Evolutionary conservation across 2,113 vertebrate genomes (phyloP).

Genomic region (Catagonus wagneri): DNA sequence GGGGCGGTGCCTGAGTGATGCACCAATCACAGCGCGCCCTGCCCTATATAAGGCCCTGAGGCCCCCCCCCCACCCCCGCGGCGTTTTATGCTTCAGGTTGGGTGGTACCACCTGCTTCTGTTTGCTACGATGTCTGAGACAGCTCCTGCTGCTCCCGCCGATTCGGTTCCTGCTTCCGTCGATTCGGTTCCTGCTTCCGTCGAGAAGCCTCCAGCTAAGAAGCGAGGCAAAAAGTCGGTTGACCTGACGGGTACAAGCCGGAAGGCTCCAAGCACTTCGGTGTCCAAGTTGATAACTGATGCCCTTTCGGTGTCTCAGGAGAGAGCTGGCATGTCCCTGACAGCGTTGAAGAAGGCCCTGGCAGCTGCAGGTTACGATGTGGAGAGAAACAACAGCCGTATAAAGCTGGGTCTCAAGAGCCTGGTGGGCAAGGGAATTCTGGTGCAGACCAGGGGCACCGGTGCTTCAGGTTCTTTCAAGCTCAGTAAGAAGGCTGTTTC

Average conservation of each 20-base stretch:
- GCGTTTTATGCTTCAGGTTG: fast-evolving
- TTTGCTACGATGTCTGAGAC: fast-evolving
- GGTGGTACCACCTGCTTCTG: fast-evolving
- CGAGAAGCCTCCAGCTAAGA: not conserved
- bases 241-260: not conserved
- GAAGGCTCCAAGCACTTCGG: constrained; percentile 71
- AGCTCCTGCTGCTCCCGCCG: fast-evolving
- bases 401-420: constrained; percentile 77
- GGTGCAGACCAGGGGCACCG: constrained; percentile 79
- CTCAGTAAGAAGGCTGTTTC: constrained; percentile 64
- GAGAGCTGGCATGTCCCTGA: constrained; percentile 84
- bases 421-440: constrained; percentile 74
- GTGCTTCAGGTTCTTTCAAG: constrained; percentile 80
- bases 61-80: fast-evolving
- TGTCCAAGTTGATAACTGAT: constrained; percentile 88
- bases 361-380: constrained; percentile 87
- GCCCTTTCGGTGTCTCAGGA: constrained; percentile 67
- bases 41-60: constrained; percentile 76
- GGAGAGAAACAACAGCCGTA: constrained; percentile 85
- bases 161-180: fast-evolving
- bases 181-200: fast-evolving
- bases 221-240: not conserved
- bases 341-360: constrained; percentile 88
- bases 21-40: constrained; percentile 80
- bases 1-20: not conserved